These are phyloP conservation scores for Mus pahari DNA, from an alignment of 2,113 vertebrate genomes.

Conservation along the genomic window DNA sequence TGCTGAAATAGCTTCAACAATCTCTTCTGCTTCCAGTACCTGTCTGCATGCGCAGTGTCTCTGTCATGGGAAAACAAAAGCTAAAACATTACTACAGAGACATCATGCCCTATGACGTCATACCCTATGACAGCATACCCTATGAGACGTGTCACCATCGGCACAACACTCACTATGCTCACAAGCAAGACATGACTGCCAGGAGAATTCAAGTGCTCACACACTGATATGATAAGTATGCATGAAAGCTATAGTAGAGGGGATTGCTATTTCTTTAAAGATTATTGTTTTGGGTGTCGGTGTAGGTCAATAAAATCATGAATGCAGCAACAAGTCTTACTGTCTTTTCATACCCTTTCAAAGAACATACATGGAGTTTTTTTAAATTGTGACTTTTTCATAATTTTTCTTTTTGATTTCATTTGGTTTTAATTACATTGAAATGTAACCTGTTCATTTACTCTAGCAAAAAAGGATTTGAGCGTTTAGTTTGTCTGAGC, in stretches of 20 bases:
- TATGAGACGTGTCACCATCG: background rate
- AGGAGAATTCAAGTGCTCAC: background rate
- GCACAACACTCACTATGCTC: background rate
- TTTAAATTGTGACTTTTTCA: background rate
- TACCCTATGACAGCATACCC: background rate
- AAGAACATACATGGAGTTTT: background rate
- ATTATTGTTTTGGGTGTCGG: background rate
- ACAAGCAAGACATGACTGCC: background rate
- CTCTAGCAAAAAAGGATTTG: background rate
- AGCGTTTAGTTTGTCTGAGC: background rate
- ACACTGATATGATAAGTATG: background rate
- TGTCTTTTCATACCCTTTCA: background rate
- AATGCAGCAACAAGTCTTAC: background rate
- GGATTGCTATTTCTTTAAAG: background rate
- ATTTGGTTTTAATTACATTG: background rate
- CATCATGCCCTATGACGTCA: background rate
- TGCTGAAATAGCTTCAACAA: background rate
- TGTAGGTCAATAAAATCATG: background rate
- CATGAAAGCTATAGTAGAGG: background rate
- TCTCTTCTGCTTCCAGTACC: background rate
- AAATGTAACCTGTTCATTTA: background rate
- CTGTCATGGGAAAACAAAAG: background rate
- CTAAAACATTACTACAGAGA: background rate
- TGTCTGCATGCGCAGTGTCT: background rate
- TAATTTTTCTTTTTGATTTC: background rate